Base-by-base conservation (phyloP, 2,113 vertebrate genomes). In the Otocyon megalotis region DNA sequence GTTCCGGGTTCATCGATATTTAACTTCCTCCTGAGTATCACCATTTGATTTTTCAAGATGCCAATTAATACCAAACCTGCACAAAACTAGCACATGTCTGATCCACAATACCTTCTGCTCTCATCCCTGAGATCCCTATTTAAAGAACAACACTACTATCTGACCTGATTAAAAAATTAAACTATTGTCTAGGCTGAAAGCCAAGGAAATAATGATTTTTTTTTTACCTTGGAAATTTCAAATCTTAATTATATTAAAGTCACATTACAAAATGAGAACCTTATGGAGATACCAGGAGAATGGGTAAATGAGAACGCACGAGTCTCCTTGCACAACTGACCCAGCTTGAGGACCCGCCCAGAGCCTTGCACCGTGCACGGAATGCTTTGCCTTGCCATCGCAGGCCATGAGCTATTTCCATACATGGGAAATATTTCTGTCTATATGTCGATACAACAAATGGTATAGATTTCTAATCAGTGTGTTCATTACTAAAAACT, bases 261-360 rank as follows among this genome's bases (percentile, higher is more conserved):
- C 37, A 26, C 20, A 67, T 37, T 32, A 43, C 5, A 48, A 53
- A 90, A 81, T 26, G 13, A 24, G 9, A 60, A 50, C 28, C 17
- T 26, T 60, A 24, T 74, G n/a, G 56, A 43, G 11, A 56, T 20
- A 24, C 22, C 9, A 88, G 32, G 12, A 12, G 8, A 35, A 79
- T 10, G 35, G 30, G 8, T 50, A 7, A 50, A 0, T 5, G 0
- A 63, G 1, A 4, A 17, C 60, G 26, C 3, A 0, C 10, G 7
- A 67, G 13, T 54, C 30, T 72, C 28, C 58, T 74, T 50, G 50
- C 2, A 60, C 9, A 30, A 1, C 7, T 58, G 17, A 43, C 28
- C 32, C 6, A 1, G 22, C 3, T 14, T 20, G 58, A 54, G 16
- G 15, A 60, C 43, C 67, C 24, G 35, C 10, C 19, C 7, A 0